Evolutionary conservation across 2,797 vertebrate genomes (phyloP).

Genomic region (Acanthiza pusilla): DNA sequence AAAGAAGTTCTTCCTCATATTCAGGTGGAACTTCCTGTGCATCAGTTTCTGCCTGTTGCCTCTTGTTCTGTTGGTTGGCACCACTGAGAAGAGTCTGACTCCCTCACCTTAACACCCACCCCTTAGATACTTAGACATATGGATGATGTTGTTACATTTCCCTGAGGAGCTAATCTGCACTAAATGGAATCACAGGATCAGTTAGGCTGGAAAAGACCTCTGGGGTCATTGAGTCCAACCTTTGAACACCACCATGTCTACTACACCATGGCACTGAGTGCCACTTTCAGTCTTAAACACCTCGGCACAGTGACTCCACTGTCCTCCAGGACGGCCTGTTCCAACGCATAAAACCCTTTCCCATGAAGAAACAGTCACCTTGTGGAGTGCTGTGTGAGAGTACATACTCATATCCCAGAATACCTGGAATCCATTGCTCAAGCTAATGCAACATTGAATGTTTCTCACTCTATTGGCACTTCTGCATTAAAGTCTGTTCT

Average conservation of each 20-base stretch:
- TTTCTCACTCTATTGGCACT: neutral
- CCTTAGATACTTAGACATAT: neutral
- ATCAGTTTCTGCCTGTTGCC: neutral
- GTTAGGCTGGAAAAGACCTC: neutral
- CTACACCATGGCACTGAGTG: neutral
- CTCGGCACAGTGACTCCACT: neutral
- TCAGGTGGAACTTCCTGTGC: neutral
- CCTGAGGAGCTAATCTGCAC: neutral
- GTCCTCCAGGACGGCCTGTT: rapidly evolving
- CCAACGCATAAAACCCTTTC: neutral
- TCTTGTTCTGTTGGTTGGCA: neutral
- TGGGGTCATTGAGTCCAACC: neutral
- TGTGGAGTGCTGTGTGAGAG: rapidly evolving
- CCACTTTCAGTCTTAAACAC: neutral
- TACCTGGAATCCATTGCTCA: neutral
- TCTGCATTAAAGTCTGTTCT: neutral
- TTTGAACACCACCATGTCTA: neutral
- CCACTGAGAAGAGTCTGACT: neutral
- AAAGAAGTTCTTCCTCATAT: neutral
- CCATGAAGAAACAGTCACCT: rapidly evolving
- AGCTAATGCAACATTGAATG: rapidly evolving
- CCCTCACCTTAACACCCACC: neutral
- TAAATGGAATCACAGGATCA: neutral
- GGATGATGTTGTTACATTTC: neutral
- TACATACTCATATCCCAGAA: neutral